Percentiles rank a stretch among this genome's conserved stretches.
Evolutionary conservation across 30 jellyfish, hydroid and myxozoan species (phyloP).

Genomic region (Aurelia aurita complex sp. Pacific): DNA sequence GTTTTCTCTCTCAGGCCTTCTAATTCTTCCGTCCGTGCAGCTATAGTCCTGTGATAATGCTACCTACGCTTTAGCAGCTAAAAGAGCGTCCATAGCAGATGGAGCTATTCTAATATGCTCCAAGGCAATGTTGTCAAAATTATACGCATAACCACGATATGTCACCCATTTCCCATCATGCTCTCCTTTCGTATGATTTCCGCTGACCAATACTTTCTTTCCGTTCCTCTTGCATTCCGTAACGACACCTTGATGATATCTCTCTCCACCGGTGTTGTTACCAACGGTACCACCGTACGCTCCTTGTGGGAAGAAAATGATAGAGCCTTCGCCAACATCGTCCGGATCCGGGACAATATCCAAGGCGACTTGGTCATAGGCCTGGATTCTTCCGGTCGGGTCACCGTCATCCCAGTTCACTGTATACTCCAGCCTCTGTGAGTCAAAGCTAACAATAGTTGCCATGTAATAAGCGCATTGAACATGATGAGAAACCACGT

Average conservation of each 20-base stretch:
- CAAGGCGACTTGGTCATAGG: constrained; percentile 71
- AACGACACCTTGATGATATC: constrained; percentile 83
- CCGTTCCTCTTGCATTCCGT: constrained; percentile 22
- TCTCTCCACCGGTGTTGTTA: constrained; percentile 67
- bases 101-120: constrained; percentile 73
- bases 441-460: constrained; percentile 57
- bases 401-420: constrained; percentile 92
- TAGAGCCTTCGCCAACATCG: constrained; percentile 75
- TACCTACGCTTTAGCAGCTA: constrained; percentile 3
- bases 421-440: constrained; percentile 64
- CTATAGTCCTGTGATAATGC: too few species aligned
- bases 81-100: constrained; percentile 82
- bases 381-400: constrained; percentile 73
- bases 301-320: constrained; percentile 84
- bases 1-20: too few species aligned
- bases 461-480: constrained; percentile 75
- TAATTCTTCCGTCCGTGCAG: too few species aligned
- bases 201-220: constrained; percentile 15
- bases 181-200: constrained; percentile 79
- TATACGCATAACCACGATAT: constrained; percentile 46
- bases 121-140: constrained; percentile 31
- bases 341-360: constrained; percentile 82
- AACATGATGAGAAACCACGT: constrained; percentile 75
- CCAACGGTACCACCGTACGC: constrained; percentile 71
- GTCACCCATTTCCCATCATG: constrained; percentile 74